Base-by-base conservation (phyloP, 2,888 invertebrate species). In the Drosophila atroscutellata region DNA sequence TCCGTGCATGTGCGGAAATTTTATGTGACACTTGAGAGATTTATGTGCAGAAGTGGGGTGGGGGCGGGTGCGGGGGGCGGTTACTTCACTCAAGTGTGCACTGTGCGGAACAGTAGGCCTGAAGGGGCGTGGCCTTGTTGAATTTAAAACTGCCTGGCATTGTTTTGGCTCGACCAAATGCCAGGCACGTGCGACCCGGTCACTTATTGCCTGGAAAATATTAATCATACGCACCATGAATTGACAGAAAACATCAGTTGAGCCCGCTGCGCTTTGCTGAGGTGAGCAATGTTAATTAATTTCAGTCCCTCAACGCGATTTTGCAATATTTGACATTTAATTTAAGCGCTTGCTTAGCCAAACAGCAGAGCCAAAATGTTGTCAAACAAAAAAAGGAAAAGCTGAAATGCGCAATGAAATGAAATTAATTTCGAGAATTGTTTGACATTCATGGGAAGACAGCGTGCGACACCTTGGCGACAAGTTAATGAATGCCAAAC, bases 1-100 rank as follows among this genome's bases (percentile, higher is more conserved):
- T 88, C 87, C 71, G 81, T 83, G 72, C 86, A 89, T 87, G 87
- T 87, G 88, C 89, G 81, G 83, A 81, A 83, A 86, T 87, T 87
- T 87, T 87, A 87, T 87, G 87, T 89, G 86, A 87, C 86, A 87
- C 86, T 87, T 89, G 87, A 77, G 76, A 87, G 89, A 87, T 87
- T 87, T 87, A 87, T 77, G 80, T 56, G 62, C 37, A 0, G 57
- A 49, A 32, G 24, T 9, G 3, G 7, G 49, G 13, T 8, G 30
- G 26, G 39, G 8, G 45, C 24, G 24, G 4, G 11, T 11, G n/a
- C 32, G 18, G 47, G 4, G 11, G 15, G n/a, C 32, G 18, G 47
- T 24, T 11, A 36, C 24, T 49, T 57, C 57, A 26, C 54, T 55
- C 49, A 56, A 67, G 56, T 67, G 68, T 45, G 68, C 13, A 37